Base-by-base conservation (phyloP, 2,113 vertebrate species). In the Bothrops jararaca region DNA sequence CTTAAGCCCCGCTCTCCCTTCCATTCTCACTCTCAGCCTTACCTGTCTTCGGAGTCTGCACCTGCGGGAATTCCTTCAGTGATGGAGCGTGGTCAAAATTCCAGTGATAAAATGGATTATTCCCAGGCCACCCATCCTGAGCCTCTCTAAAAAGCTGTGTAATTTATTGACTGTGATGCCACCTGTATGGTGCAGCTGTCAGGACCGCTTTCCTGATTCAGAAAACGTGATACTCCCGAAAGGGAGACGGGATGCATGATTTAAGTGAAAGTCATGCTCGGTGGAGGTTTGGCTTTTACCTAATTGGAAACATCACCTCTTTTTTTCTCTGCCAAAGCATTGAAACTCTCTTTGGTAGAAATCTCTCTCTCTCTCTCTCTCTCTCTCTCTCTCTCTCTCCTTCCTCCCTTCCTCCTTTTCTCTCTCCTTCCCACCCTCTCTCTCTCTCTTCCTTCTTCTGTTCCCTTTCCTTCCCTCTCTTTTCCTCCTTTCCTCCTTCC, bases 51-150 rank as follows among this genome's bases (percentile, higher is more conserved):
- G 88, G 26, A 57, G 53, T 45, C 1, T 91, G 94, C 93, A 96
- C 94, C 96, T 96, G 96, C 94, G 94, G 95, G 95, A 94, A 94
- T 96, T 97, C 94, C 95, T 96, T 92, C 94, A 92, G 95, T 92
- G 96, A 96, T 96, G 96, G 96, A 96, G 96, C 97, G 94, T 95
- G 92, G 96, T 97, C 94, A 96, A 95, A 96, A 50, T 92, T 93
- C 93, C 85, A 93, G 93, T 88, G 95, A 96, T 96, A 94, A 97
- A 96, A 97, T 96, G 96, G 97, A 96, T 96, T 96, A 96, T 96
- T 97, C 91, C 57, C 96, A 96, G 97, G 96, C 95, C 20, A 12
- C 88, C 18, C 58, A 96, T 96, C 97, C 97, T 96, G 80, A 93
- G 94, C 90, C 85, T 95, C 95, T 94, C 93, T 97, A 97, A 97